A percentile compares a stretch with the other conserved stretches of the same genome.
Conservation (phyloP, 1,140 invertebrate genomes). For the Pseudoatta argentina region DNA sequence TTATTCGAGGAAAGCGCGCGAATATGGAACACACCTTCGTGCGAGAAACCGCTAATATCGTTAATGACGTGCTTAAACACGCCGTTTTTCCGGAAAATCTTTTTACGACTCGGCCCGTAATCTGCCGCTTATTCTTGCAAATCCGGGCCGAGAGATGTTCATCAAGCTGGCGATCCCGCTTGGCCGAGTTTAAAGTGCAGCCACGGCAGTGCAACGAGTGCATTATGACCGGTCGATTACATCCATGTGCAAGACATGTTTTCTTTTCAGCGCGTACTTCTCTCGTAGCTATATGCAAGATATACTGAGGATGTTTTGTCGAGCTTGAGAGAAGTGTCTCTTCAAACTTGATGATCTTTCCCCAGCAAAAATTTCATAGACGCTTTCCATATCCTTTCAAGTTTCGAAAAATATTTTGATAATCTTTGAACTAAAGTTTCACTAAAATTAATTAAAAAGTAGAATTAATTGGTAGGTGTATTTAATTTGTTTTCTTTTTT, state of each 20-base stretch:
- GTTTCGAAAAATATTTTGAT: neutral
- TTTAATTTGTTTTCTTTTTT: neutral
- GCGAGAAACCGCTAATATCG: constrained; percentile 65
- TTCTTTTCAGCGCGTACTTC: constrained; percentile 18
- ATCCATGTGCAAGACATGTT: constrained; percentile 34
- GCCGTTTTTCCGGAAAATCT: constrained; percentile 49
- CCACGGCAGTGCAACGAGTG: constrained; percentile 37
- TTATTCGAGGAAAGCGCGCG: constrained; percentile 1
- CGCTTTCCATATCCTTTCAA: neutral
- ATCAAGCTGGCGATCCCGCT: constrained; percentile 49
- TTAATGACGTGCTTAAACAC: constrained; percentile 61
- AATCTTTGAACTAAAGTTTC: neutral
- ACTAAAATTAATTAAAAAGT: neutral
- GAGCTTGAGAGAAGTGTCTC: constrained; percentile 25
- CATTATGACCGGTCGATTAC: constrained; percentile 61
- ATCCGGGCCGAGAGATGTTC: constrained; percentile 46
- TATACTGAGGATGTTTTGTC: neutral
- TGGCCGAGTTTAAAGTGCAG: constrained; percentile 26
- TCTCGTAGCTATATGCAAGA: constrained; percentile 23
- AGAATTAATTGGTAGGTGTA: neutral
- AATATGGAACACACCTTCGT: constrained; percentile 5
- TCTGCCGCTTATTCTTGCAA: constrained; percentile 61
- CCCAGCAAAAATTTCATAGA: neutral
- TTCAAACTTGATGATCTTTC: constrained; percentile 36
- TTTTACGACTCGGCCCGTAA: constrained; percentile 53